Evolutionary conservation across 1,140 invertebrate genomes (phyloP), one percentile per base, ranked within the genome.

Genomic region (Argopecten irradians): DNA sequence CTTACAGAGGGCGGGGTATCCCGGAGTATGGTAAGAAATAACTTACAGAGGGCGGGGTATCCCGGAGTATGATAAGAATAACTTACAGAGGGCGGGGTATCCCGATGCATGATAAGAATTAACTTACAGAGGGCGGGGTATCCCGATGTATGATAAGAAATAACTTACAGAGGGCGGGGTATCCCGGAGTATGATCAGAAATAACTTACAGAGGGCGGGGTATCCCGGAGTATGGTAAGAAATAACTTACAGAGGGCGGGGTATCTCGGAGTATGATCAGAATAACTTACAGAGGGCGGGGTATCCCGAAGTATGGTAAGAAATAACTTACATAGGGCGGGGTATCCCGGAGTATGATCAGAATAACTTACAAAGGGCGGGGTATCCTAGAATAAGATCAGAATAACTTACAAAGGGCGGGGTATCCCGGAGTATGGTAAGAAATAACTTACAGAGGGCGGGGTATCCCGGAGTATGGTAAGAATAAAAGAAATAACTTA

Each of bases 141-240:
- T 19, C 93, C 90, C 0, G 95, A 95, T 22, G 96, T 96, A 9
- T n/a, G n/a, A n/a, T n/a, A n/a, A n/a, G n/a, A n/a, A n/a, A n/a
- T n/a, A n/a, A n/a, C n/a, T n/a, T n/a, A n/a, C n/a, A n/a, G n/a
- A n/a, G n/a, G n/a, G n/a, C n/a, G n/a, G n/a, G 43, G 19, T 46
- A 46, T 19, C 43, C 22, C 22, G 19, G 13, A n/a, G n/a, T n/a
- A n/a, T n/a, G n/a, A 46, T 46, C 13, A 19, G 43, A 22, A 19
- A 55, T 33, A 83, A 39, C 86, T 34, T 33, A 89, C 89, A 93
- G 86, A 91, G 93, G 11, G 96, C 91, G 9, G 96, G 95, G 89
- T 96, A 96, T 19, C 93, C 90, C 0, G 95, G 95, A 16, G 96
- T 96, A 9, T n/a, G n/a, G n/a, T n/a, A n/a, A n/a, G n/a, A n/a